Evolutionary conservation across 2,888 invertebrate species (phyloP).

Genomic region (Agonopterix heracliana): DNA sequence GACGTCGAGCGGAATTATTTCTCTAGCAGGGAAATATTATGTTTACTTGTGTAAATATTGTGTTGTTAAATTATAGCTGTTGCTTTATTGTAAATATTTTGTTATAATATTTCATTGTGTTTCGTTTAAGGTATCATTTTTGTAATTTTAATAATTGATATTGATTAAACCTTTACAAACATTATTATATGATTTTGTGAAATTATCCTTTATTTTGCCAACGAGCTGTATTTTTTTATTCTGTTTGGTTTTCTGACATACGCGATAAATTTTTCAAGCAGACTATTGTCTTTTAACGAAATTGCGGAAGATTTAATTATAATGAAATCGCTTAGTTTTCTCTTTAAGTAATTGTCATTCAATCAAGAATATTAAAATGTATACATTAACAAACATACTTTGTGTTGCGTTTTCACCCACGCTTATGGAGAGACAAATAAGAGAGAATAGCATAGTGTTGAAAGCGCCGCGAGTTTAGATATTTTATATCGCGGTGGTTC

Average conservation of each 20-base stretch:
- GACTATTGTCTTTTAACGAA: neutral
- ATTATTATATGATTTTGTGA: conserved; percentile 37
- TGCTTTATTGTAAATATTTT: conserved; percentile 74
- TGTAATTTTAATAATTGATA: conserved; percentile 44
- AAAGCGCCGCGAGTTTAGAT: too few relatives aligned
- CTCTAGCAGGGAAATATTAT: conserved; percentile 40
- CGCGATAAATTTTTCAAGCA: conserved; percentile 2
- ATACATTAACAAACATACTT: too few relatives aligned
- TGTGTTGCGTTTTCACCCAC: too few relatives aligned
- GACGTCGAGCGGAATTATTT: conserved; percentile 43
- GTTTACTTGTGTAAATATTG: conserved; percentile 62
- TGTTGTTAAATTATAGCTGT: conserved; percentile 71
- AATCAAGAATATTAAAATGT: too few relatives aligned
- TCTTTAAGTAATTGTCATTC: too few relatives aligned
- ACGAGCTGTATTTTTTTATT: conserved; percentile 15
- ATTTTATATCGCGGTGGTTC: too few relatives aligned
- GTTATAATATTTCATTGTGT: conserved; percentile 60
- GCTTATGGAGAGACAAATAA: too few relatives aligned
- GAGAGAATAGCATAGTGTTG: too few relatives aligned
- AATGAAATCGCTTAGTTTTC: too few relatives aligned
- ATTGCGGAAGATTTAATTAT: too few relatives aligned
- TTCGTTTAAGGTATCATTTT: conserved; percentile 47
- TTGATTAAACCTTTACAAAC: conserved; percentile 45
- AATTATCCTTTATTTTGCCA: conserved; percentile 26
- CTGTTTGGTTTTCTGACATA: conserved; percentile 11